phyloP scores from a whole-genome alignment of 2,888 invertebrate genomes.

The Eilema depressum region DNA sequence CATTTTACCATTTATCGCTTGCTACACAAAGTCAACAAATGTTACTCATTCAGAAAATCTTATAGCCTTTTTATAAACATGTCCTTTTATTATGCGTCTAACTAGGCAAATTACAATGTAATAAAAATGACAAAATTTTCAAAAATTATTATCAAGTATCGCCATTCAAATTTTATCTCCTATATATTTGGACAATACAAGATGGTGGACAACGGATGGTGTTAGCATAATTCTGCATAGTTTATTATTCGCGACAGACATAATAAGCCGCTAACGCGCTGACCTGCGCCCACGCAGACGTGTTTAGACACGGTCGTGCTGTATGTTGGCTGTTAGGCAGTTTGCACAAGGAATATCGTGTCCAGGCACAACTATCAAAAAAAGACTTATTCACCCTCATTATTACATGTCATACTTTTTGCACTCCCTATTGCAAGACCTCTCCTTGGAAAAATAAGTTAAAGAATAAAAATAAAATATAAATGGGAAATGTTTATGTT shows the following conservation, averaged over 20 bases:
- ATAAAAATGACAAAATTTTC: conserved; percentile 13
- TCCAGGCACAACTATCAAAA: conserved; percentile 12
- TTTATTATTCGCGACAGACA: conserved; percentile 60
- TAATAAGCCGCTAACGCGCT: conserved; percentile 66
- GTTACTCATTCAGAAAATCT: not conserved
- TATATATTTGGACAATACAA: conserved; percentile 35
- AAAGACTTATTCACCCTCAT: not conserved
- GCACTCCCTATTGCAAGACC: not conserved
- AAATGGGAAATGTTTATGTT: too few relatives aligned
- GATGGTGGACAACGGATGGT: conserved; percentile 34
- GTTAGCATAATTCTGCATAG: conserved; percentile 48
- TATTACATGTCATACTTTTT: not conserved
- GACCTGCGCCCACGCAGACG: conserved; percentile 71
- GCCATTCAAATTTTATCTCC: conserved; percentile 11
- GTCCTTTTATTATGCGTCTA: not conserved
- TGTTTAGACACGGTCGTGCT: conserved; percentile 53
- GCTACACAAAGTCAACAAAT: too few relatives aligned
- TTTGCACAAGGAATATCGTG: conserved; percentile 24
- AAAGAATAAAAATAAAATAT: too few relatives aligned
- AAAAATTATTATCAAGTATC: not conserved
- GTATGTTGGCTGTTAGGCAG: conserved; percentile 47
- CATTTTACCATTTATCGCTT: not conserved
- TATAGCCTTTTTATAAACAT: not conserved
- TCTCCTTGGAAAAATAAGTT: too few relatives aligned
- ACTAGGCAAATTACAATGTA: conserved; percentile 1